phyloP scores from a whole-genome alignment of 2,888 invertebrate species.

The Agrilus cyanescens region DNA sequence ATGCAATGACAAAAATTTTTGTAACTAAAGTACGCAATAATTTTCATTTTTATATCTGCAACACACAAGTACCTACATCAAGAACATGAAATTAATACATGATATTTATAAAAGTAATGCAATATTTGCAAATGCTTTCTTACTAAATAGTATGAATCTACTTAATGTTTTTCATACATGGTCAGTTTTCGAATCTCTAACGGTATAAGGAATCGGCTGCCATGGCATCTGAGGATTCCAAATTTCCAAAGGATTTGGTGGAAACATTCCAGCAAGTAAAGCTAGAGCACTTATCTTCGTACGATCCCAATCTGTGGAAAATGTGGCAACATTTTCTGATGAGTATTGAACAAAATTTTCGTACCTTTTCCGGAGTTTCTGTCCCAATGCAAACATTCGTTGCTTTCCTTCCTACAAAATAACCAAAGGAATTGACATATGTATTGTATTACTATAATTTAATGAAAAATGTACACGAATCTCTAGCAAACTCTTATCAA shows the following conservation, averaged over 20 bases:
- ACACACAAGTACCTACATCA: no score
- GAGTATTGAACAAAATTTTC: conserved; percentile 44
- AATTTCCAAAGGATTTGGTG: conserved; percentile 41
- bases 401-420: conserved; percentile 26
- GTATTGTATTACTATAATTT: no score
- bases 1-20: conserved; percentile 26
- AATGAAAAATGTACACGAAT: no score
- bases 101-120: no score
- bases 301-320: conserved; percentile 57
- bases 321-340: conserved; percentile 44
- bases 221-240: conserved; percentile 48
- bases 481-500: no score
- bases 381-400: conserved; percentile 44
- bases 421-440: not conserved
- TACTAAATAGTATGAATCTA: no score
- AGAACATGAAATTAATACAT: no score
- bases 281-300: conserved; percentile 60
- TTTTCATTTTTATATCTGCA: no score
- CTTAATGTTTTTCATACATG: no score
- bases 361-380: conserved; percentile 51
- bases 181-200: no score
- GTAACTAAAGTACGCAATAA: no score
- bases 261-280: conserved; percentile 57
- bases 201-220: conserved; percentile 43
- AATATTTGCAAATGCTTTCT: no score